Evolutionary conservation across 2,797 vertebrate genomes (phyloP), one percentile per base, ranked within the genome.

Genomic region (Molossus molossus): DNA sequence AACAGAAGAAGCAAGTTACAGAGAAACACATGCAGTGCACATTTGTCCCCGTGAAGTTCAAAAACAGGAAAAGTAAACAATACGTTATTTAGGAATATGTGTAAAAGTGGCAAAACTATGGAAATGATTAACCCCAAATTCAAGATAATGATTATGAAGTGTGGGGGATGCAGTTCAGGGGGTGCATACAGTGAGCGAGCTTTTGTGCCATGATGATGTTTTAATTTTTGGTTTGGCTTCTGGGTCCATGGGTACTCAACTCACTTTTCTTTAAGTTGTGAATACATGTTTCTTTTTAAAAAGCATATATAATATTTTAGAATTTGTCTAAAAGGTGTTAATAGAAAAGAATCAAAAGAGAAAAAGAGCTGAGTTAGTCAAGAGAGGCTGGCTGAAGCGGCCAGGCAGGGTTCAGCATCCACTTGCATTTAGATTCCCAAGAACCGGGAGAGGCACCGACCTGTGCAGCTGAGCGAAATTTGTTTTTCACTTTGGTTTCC

Each of bases 51-150:
- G 40, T 70, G 70, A 62, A 69, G 12, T 45, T 79, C 64, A 79
- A 85, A 79, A 79, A n/a, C 20, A 84, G 33, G 13, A 55, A 70
- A 79, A 69, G 20, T 55, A 90, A 62, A 55, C 6, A 73, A 72
- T 45, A 7, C 7, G 45, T 48, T 85, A 79, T 72, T 85, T 85
- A 90, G 55, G 20, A 77, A 64, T 29, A 33, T 53, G 45, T 27
- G 8, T 10, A 72, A 21, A 90, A 67, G 12, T 70, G 33, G n/a
- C 53, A 81, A 80, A 87, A 72, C 40, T 53, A 62, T 53, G 62
- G 14, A 84, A 90, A 55, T 62, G 21, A 90, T 79, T 85, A 90
- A 72, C 5, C 20, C 23, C 7, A 91, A 95, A 90, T 86, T 80
- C 25, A 75, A 93, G 67, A n/a, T n/a, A 57, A 65, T 40, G 10